phyloP scores from a whole-genome alignment of 2,797 vertebrate species.

The Rhinoraja longicauda region DNA sequence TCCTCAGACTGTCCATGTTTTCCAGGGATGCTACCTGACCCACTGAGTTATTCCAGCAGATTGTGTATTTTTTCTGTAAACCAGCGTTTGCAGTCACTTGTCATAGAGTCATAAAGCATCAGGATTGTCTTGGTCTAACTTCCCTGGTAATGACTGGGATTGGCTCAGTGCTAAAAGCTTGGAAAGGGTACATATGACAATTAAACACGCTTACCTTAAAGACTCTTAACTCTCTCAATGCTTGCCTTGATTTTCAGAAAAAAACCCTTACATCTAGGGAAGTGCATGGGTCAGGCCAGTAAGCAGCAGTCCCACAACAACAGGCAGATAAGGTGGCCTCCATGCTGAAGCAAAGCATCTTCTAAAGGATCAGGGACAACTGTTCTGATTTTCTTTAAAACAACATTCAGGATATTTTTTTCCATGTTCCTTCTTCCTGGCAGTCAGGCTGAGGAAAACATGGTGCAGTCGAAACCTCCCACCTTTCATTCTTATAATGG shows the following conservation, averaged over 20 bases:
- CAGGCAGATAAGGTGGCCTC: not conserved
- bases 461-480: not conserved
- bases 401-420: not conserved
- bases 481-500: not conserved
- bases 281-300: not conserved
- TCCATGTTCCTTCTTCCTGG: not conserved
- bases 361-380: not conserved
- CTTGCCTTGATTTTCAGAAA: not conserved
- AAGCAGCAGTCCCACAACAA: not conserved
- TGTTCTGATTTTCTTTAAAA: not conserved
- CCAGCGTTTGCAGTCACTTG: too few relatives aligned
- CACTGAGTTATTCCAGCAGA: too few relatives aligned
- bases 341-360: not conserved
- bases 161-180: too few relatives aligned
- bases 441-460: not conserved
- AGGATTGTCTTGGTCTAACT: too few relatives aligned
- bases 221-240: too few relatives aligned
- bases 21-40: too few relatives aligned
- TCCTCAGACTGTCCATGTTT: too few relatives aligned
- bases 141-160: too few relatives aligned
- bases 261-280: not conserved
- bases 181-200: too few relatives aligned
- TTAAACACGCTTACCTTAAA: too few relatives aligned
- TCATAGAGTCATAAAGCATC: too few relatives aligned
- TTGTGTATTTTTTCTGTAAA: too few relatives aligned